These are phyloP conservation scores for Diplodus puntazzo DNA, from an alignment of 2,797 vertebrate species.

Conservation along the genomic window DNA sequence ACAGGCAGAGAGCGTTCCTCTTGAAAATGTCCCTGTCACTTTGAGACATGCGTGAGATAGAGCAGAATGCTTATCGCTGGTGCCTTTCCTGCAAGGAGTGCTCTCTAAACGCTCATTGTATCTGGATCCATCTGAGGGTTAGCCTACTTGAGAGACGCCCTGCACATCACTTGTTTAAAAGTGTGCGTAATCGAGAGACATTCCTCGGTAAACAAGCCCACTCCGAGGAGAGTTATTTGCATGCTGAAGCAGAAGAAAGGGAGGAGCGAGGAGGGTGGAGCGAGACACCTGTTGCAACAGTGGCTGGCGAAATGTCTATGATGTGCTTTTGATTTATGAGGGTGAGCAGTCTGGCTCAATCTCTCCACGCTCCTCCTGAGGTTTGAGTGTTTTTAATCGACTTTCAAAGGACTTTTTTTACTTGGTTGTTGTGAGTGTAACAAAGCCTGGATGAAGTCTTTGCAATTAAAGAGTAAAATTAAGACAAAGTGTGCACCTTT, in stretches of 20 bases:
- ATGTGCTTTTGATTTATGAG: constrained; percentile 70
- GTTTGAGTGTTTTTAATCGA: constrained; percentile 56
- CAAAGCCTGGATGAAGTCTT: constrained; percentile 21
- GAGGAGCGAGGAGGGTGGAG: constrained; percentile 52
- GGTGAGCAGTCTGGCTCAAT: constrained; percentile 51
- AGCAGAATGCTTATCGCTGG: constrained; percentile 31
- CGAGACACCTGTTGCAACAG: constrained; percentile 69
- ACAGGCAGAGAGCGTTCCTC: constrained; percentile 37
- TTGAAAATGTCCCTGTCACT: constrained; percentile 36
- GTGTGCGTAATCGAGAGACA: constrained; percentile 54
- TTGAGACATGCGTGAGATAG: constrained; percentile 8
- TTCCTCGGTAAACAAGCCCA: constrained; percentile 64
- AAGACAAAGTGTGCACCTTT: constrained; percentile 22
- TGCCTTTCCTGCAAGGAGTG: constrained; percentile 31
- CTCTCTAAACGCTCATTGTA: constrained; percentile 39
- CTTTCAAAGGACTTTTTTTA: constrained; percentile 62
- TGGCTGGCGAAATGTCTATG: constrained; percentile 45
- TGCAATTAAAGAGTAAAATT: constrained; percentile 24
- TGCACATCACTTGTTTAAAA: constrained; percentile 61
- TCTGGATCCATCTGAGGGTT: constrained; percentile 50
- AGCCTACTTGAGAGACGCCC: constrained; percentile 57
- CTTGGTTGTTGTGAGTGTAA: constrained; percentile 2
- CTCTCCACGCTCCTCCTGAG: constrained; percentile 47
- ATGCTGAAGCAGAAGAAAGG: constrained; percentile 55
- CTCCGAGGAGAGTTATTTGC: constrained; percentile 63